These are phyloP conservation scores for Lindbergichthys nudifrons DNA, from an alignment of 2,797 vertebrate species.

Conservation along the genomic window DNA sequence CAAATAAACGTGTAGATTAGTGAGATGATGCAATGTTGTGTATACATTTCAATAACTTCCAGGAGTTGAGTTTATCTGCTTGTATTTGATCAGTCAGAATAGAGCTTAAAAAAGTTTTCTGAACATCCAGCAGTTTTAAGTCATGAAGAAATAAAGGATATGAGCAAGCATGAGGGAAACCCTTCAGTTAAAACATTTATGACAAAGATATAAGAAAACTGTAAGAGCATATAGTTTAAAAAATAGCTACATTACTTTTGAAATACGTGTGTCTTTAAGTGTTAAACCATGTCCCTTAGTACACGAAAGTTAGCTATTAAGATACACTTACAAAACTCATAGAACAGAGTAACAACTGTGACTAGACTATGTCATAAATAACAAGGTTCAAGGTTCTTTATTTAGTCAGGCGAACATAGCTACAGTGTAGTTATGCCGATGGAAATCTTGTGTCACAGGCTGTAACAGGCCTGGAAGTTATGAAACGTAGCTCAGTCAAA, in stretches of 20 bases:
- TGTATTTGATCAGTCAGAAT: not conserved
- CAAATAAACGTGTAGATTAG: not conserved
- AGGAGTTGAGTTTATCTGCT: not conserved
- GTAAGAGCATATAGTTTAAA: not conserved
- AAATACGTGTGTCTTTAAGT: not conserved
- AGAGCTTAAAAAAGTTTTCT: not conserved
- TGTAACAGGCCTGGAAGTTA: slow-evolving; percentile 16
- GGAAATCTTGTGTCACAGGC: too few species aligned
- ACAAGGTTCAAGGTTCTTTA: not conserved
- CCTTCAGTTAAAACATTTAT: not conserved
- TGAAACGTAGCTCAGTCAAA: slow-evolving; percentile 52
- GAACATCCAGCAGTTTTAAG: not conserved
- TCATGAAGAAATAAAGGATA: not conserved
- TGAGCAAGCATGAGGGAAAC: not conserved
- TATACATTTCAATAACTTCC: not conserved
- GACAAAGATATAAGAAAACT: not conserved
- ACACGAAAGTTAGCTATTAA: not conserved
- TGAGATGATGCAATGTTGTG: not conserved
- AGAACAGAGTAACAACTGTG: slow-evolving; percentile 2
- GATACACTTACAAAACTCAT: not conserved
- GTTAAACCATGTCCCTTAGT: not conserved
- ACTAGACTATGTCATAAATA: slow-evolving; percentile 31
- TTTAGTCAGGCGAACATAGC: too few species aligned
- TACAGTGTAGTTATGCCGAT: too few species aligned
- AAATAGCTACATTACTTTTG: not conserved